A percentile compares a stretch with the other conserved stretches of the same genome.
Conservation (phyloP, 1,140 invertebrate species). For the Nomia melanderi region DNA sequence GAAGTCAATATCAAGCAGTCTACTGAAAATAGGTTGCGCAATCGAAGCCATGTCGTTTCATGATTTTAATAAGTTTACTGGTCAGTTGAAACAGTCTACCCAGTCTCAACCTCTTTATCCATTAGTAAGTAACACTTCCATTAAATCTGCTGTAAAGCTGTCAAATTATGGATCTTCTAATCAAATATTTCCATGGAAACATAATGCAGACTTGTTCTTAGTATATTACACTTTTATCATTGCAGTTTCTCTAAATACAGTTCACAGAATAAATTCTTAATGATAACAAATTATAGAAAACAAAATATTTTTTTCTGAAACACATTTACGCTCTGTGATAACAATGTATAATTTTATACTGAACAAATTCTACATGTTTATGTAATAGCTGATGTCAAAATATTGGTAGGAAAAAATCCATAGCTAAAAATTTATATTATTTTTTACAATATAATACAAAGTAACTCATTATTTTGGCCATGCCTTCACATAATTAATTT, state of each 20-base stretch:
- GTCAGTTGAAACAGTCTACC: conserved; percentile 48
- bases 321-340: too few relatives aligned
- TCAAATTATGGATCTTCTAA: background rate
- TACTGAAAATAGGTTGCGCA: conserved; percentile 23
- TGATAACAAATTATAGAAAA: too few relatives aligned
- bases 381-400: background rate
- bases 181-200: background rate
- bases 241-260: background rate
- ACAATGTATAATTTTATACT: background rate
- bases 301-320: background rate
- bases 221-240: background rate
- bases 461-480: too few relatives aligned
- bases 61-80: conserved; percentile 56
- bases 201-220: too few relatives aligned
- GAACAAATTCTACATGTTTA: background rate
- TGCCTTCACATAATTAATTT: background rate
- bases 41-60: conserved; percentile 56
- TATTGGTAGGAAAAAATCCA: background rate
- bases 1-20: background rate
- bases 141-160: background rate
- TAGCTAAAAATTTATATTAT: too few relatives aligned
- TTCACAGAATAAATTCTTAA: background rate
- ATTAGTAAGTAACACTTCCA: conserved; percentile 56
- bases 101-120: conserved; percentile 55
- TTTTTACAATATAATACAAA: too few relatives aligned